A percentile compares a stretch with the other conserved stretches of the same genome.
Conservation (phyloP, 1,140 invertebrate genomes). For the Dendroctonus ponderosae region DNA sequence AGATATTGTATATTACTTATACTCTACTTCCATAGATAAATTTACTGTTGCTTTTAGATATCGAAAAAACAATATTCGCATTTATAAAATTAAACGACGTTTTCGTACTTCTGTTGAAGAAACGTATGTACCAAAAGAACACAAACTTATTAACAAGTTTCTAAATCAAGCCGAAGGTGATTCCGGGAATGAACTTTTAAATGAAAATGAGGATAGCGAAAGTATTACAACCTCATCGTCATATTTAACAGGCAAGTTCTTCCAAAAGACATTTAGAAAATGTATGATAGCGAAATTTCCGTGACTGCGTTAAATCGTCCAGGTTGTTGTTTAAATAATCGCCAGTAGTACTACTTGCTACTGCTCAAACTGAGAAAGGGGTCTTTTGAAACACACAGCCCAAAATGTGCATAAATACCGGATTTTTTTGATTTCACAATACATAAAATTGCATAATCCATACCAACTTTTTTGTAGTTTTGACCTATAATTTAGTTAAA, state of each 20-base stretch:
- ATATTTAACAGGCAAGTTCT: conserved; percentile 16
- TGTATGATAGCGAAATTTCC: conserved; percentile 1
- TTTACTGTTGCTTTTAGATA: conserved; percentile 11
- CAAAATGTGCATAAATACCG: no score
- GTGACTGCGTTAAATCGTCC: not conserved
- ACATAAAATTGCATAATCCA: no score
- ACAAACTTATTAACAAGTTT: conserved; percentile 9
- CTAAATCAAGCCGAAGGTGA: not conserved
- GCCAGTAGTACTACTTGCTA: no score
- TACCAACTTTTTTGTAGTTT: no score
- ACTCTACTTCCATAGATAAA: no score
- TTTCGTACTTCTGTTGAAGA: not conserved
- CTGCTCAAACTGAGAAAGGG: no score
- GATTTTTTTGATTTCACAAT: no score
- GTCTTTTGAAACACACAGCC: no score
- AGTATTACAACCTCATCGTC: conserved; percentile 14
- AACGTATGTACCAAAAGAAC: conserved; percentile 5
- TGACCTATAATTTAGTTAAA: no score
- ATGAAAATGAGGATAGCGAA: conserved; percentile 1
- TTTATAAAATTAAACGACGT: conserved; percentile 12
- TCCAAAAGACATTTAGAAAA: conserved; percentile 2
- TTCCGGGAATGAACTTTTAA: not conserved
- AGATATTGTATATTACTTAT: no score
- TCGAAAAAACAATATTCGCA: conserved; percentile 1
- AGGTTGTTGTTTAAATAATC: not conserved